A percentile compares a stretch with the other conserved stretches of the same genome.
phyloP scores from a whole-genome alignment of 2,888 invertebrate species.

The Agrotis segetum region DNA sequence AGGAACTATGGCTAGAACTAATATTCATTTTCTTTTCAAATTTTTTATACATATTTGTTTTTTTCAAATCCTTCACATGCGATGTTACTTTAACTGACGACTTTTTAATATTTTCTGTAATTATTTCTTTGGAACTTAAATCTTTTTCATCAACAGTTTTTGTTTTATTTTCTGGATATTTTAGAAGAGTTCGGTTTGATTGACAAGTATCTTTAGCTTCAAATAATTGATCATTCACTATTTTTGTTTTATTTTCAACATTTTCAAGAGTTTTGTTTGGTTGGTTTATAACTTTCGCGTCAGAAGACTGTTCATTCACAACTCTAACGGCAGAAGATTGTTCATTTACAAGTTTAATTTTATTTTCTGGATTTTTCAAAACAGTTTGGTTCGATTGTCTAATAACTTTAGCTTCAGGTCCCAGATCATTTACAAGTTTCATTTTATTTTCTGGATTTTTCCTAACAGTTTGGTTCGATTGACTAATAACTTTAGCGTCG shows the following conservation, averaged over 20 bases:
- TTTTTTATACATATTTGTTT: constrained; percentile 42
- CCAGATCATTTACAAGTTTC: neutral
- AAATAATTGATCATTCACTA: neutral
- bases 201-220: constrained; percentile 11
- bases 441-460: constrained; percentile 3
- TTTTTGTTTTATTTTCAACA: neutral
- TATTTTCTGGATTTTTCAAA: constrained; percentile 8
- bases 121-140: neutral
- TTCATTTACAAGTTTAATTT: neutral
- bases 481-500: constrained; percentile 9
- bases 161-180: neutral
- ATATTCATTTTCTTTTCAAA: constrained; percentile 12
- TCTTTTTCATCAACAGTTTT: neutral
- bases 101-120: neutral
- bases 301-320: neutral
- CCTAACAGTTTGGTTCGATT: neutral
- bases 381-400: neutral
- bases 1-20: neutral
- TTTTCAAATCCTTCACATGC: constrained; percentile 43
- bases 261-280: constrained; percentile 3
- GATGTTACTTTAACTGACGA: neutral
- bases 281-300: constrained; percentile 9
- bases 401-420: constrained; percentile 7
- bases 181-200: constrained; percentile 1
- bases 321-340: constrained; percentile 4